A percentile compares a stretch with the other conserved stretches of the same genome.
Conservation (phyloP, 1,140 invertebrate species). For the Pseudomyrmex sp. region DNA sequence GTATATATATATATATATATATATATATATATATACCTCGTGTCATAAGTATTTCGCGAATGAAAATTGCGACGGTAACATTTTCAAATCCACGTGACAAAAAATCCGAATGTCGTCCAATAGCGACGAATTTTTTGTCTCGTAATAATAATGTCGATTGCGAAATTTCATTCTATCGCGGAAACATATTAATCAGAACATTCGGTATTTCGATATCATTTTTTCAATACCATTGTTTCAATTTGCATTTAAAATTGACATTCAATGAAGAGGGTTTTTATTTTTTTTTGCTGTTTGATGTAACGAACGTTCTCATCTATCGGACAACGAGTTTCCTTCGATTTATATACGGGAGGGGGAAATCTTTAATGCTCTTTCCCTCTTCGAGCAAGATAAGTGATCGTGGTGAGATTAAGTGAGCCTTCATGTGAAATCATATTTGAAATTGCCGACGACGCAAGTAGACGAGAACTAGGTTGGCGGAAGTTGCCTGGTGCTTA, state of each 20-base stretch:
- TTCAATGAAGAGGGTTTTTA: no score
- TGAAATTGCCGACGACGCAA: conserved; percentile 21
- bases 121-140: background rate
- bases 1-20: no score
- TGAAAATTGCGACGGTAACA: no score
- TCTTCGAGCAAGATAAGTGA: background rate
- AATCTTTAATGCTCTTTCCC: background rate
- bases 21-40: no score
- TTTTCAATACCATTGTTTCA: no score
- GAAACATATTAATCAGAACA: no score
- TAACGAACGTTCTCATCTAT: background rate
- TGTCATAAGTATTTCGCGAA: no score
- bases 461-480: conserved; percentile 35
- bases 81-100: background rate
- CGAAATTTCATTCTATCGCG: background rate
- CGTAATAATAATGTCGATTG: background rate
- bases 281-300: no score
- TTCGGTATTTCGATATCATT: no score
- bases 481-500: conserved; percentile 34
- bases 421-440: conserved; percentile 30
- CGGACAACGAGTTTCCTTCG: background rate
- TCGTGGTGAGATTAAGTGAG: background rate
- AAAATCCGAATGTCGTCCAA: no score
- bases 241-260: background rate
- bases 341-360: background rate